These are phyloP conservation scores for Thera britannica DNA, from an alignment of 2,888 invertebrate genomes.

Conservation along the genomic window DNA sequence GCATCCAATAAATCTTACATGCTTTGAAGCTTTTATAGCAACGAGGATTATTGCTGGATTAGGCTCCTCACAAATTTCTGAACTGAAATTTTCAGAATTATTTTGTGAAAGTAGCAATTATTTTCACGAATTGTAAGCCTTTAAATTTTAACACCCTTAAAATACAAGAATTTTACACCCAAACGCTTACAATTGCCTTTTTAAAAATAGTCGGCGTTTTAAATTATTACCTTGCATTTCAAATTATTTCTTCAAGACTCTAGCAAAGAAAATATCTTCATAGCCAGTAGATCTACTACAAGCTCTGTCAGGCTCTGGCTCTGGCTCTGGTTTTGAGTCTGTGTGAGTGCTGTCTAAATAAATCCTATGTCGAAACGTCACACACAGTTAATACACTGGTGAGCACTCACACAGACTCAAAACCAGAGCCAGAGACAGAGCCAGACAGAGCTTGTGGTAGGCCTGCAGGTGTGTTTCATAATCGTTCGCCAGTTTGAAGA, in stretches of 20 bases:
- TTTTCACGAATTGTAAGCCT: too few relatives aligned
- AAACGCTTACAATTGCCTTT: background rate
- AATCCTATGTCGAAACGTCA: too few relatives aligned
- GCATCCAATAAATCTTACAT: slow-evolving; percentile 36
- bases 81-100: background rate
- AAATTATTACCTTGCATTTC: background rate
- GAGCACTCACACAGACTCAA: too few relatives aligned
- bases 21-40: slow-evolving; percentile 13
- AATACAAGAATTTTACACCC: background rate
- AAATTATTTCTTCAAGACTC: background rate
- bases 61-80: background rate
- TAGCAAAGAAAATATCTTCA: slow-evolving; percentile 17
- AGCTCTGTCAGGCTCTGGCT: too few relatives aligned
- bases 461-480: slow-evolving; percentile 10
- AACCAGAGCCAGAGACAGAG: too few relatives aligned
- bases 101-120: too few relatives aligned
- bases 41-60: slow-evolving; percentile 1
- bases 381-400: too few relatives aligned
- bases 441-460: too few relatives aligned
- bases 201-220: background rate
- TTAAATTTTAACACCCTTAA: too few relatives aligned
- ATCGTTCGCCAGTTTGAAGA: slow-evolving; percentile 16
- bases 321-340: too few relatives aligned
- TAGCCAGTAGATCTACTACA: background rate
- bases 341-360: too few relatives aligned